These are phyloP conservation scores for Cliona cf. orientalis DNA, from an alignment of 37 sponge, comb jelly and placozoan species.

Conservation along the genomic window DNA sequence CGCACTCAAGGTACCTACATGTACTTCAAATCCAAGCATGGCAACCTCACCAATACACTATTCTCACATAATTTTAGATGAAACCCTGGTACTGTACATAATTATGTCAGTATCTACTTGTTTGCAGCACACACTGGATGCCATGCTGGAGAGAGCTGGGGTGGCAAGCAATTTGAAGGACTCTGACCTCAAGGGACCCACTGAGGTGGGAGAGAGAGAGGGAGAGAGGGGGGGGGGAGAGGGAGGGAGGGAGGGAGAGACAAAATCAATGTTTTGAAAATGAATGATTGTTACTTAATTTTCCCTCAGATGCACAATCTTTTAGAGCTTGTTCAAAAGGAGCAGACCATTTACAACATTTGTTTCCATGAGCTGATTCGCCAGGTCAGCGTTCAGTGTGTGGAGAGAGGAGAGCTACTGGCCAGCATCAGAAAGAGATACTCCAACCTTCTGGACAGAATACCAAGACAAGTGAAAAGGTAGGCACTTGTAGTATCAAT, in stretches of 20 bases:
- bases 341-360: slow-evolving; percentile 95
- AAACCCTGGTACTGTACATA: background rate
- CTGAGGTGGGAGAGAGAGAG: slow-evolving; percentile 43
- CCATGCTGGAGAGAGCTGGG: slow-evolving; percentile 83
- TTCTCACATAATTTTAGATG: too few species aligned
- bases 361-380: slow-evolving; percentile 97
- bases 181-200: slow-evolving; percentile 57
- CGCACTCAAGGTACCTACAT: slow-evolving; percentile 72
- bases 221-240: slow-evolving; percentile 38
- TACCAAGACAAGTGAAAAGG: slow-evolving; percentile 93
- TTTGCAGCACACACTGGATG: slow-evolving; percentile 69
- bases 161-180: slow-evolving; percentile 26
- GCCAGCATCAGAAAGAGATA: slow-evolving; percentile 85
- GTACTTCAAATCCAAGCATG: too few species aligned
- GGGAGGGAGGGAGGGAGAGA: too few species aligned
- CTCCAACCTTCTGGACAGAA: slow-evolving; percentile 75
- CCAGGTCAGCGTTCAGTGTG: slow-evolving; percentile 95
- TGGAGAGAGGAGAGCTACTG: slow-evolving; percentile 92
- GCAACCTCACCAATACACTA: too few species aligned
- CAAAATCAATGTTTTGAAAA: background rate
- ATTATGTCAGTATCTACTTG: slow-evolving; percentile 6
- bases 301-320: slow-evolving; percentile 85
- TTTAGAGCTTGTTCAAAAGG: slow-evolving; percentile 85
- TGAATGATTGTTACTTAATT: background rate
- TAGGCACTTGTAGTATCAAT: slow-evolving; percentile 10